These are phyloP conservation scores for Trissolcus japonicus DNA, from an alignment of 2,888 invertebrate species.

Conservation along the genomic window DNA sequence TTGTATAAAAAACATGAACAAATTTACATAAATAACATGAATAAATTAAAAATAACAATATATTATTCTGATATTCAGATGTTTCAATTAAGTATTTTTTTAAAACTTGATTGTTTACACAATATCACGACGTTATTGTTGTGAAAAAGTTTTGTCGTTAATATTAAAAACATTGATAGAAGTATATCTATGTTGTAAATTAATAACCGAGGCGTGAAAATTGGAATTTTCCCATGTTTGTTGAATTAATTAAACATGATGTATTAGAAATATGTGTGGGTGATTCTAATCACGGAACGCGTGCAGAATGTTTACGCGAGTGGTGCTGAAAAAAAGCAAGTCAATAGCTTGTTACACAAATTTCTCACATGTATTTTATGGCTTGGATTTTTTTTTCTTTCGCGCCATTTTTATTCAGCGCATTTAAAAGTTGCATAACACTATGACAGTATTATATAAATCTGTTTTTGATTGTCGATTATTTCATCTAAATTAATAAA, in stretches of 20 bases:
- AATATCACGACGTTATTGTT: too few species aligned
- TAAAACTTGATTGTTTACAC: too few species aligned
- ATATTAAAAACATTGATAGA: too few species aligned
- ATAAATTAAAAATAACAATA: too few species aligned
- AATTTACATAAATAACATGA: too few species aligned
- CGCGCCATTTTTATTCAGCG: not conserved
- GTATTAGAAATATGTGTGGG: conserved; percentile 10
- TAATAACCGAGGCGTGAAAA: not conserved
- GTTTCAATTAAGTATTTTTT: too few species aligned
- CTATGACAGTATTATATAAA: conserved; percentile 17
- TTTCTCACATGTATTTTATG: conserved; percentile 10
- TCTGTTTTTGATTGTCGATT: not conserved
- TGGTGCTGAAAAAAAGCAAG: conserved; percentile 5
- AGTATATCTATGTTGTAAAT: not conserved
- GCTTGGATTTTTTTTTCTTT: not conserved
- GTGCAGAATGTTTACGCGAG: conserved; percentile 26
- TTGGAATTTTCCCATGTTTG: conserved; percentile 27
- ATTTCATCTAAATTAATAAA: not conserved
- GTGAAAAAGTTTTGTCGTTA: too few species aligned
- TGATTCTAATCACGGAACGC: conserved; percentile 17
- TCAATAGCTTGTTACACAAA: conserved; percentile 24
- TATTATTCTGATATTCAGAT: too few species aligned
- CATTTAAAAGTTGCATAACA: conserved; percentile 10
- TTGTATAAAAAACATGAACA: too few species aligned
- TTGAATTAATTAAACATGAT: conserved; percentile 16